Percentiles rank a stretch among this genome's conserved stretches.
These are phyloP conservation scores for Gallirallus australis DNA, from an alignment of 2,797 vertebrate genomes.

Conservation along the genomic window DNA sequence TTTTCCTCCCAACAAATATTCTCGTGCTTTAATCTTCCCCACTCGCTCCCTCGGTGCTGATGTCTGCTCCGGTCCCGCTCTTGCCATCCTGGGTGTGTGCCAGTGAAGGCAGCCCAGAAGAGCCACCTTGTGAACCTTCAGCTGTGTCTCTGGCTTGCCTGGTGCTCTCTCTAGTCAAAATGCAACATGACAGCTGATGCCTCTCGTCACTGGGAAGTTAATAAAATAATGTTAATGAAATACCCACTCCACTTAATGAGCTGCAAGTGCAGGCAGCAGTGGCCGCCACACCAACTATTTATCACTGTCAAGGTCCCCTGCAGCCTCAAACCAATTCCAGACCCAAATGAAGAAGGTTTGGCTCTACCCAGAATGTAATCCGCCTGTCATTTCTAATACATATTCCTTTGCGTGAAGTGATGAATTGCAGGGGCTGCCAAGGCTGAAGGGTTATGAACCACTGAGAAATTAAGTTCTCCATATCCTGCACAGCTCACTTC, in stretches of 20 bases:
- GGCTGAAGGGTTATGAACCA: slow-evolving; percentile 13
- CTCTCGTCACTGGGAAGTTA: not conserved
- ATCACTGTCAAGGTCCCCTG: slow-evolving; percentile 34
- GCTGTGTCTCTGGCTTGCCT: not conserved
- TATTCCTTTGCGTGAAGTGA: not conserved
- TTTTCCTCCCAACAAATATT: not conserved
- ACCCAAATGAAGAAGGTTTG: slow-evolving; percentile 7
- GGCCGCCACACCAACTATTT: not conserved
- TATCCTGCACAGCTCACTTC: not conserved
- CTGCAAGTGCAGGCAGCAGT: not conserved
- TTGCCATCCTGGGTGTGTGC: too few species aligned
- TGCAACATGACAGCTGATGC: not conserved
- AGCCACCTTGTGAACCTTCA: not conserved
- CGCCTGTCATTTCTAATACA: slow-evolving; percentile 25
- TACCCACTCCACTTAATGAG: not conserved
- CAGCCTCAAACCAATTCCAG: slow-evolving; percentile 16
- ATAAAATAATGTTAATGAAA: slow-evolving; percentile 23
- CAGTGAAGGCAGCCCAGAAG: not conserved
- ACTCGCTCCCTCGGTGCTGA: not conserved
- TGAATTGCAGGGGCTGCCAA: not conserved
- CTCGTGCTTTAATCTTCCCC: not conserved
- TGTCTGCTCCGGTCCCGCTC: not conserved
- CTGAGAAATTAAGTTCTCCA: not conserved
- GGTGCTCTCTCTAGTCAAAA: not conserved
- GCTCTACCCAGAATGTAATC: not conserved